Conservation (phyloP, 2,797 vertebrate genomes). For the Pseudochirops cupreus region DNA sequence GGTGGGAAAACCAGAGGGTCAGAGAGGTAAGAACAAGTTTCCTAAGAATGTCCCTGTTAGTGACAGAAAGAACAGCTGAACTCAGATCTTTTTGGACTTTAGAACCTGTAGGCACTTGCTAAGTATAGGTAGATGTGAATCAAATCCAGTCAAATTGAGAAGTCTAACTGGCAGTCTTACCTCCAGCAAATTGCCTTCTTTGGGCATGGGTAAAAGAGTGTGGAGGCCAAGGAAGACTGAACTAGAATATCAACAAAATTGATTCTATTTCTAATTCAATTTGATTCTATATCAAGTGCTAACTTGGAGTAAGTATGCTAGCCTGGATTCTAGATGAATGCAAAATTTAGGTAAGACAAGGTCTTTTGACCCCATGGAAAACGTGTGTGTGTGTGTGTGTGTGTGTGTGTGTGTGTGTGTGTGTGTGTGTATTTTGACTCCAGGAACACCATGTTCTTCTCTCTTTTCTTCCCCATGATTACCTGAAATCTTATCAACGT, state of each 20-base stretch:
- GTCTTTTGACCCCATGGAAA: neutral
- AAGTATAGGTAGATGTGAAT: neutral
- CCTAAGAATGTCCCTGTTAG: neutral
- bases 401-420: no score
- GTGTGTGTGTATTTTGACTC: neutral
- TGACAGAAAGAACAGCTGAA: neutral
- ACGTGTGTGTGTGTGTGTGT: neutral
- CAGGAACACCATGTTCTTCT: neutral
- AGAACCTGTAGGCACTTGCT: neutral
- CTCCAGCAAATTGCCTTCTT: neutral
- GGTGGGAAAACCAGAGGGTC: neutral
- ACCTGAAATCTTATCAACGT: neutral
- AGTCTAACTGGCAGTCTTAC: neutral
- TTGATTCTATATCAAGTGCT: neutral
- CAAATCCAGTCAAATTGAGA: neutral
- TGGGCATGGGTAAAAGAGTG: neutral
- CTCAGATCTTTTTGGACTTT: neutral
- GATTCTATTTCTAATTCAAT: neutral
- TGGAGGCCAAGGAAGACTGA: neutral
- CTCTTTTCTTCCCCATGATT: neutral
- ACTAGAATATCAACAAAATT: neutral
- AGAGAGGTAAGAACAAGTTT: neutral
- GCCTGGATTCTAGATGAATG: neutral
- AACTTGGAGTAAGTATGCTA: neutral
- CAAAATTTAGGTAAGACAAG: neutral